These are phyloP conservation scores for Rosalia funebris DNA, from an alignment of 2,888 invertebrate species.

Conservation along the genomic window DNA sequence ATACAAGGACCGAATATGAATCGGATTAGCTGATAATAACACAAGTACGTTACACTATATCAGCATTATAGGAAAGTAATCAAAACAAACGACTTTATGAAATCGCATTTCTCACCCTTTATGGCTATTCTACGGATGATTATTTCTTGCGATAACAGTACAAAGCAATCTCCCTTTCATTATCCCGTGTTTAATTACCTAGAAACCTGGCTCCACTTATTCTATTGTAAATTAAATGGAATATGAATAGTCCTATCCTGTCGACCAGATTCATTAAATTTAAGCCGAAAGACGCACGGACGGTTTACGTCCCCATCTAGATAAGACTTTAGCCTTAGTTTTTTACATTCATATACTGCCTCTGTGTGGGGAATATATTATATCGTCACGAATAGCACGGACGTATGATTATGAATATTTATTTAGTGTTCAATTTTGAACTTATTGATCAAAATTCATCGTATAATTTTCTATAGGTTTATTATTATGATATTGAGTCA, in stretches of 20 bases:
- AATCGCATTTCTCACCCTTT: conserved; percentile 4
- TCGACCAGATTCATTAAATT: background rate
- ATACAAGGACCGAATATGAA: background rate
- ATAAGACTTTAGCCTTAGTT: background rate
- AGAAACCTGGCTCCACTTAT: background rate
- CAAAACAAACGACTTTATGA: background rate
- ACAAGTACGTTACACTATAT: background rate
- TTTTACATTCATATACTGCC: background rate
- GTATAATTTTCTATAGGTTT: too few relatives aligned
- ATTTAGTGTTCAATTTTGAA: too few relatives aligned
- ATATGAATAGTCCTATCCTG: conserved; percentile 4
- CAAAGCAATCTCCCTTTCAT: conserved; percentile 1
- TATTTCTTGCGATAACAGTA: background rate
- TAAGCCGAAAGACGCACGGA: background rate
- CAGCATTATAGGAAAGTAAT: background rate
- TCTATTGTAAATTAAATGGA: conserved; percentile 8
- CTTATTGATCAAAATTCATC: too few relatives aligned
- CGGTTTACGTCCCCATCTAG: background rate
- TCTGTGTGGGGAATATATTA: too few relatives aligned
- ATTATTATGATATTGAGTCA: too few relatives aligned
- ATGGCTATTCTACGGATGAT: background rate
- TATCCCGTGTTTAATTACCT: conserved; percentile 2
- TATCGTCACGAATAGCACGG: too few relatives aligned
- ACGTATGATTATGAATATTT: too few relatives aligned
- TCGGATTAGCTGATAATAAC: background rate